These are phyloP conservation scores for Dendronephthya gigantea DNA, from an alignment of 64 coral and sea anemone species.

Conservation along the genomic window DNA sequence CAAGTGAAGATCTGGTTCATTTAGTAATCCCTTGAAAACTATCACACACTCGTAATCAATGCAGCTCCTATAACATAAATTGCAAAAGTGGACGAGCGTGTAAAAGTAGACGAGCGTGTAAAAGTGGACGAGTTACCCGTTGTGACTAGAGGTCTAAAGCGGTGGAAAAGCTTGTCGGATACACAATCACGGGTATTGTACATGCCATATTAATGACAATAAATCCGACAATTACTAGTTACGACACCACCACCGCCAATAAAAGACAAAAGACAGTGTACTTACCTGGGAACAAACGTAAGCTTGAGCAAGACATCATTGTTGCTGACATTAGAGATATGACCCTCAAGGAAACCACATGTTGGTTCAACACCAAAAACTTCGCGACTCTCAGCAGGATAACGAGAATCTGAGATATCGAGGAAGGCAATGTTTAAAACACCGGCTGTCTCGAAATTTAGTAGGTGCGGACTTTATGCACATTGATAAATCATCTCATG, in stretches of 20 bases:
- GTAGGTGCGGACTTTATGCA: no score
- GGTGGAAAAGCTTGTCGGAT: no score
- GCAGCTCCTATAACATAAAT: background rate
- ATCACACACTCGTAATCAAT: background rate
- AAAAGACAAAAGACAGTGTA: background rate
- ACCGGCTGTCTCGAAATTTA: no score
- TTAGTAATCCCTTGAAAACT: background rate
- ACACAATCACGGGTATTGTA: no score
- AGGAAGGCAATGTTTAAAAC: background rate
- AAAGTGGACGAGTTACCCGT: no score
- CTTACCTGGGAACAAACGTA: constrained; percentile 80
- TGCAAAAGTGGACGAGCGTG: background rate
- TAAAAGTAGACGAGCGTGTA: no score
- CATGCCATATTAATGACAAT: no score
- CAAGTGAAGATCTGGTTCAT: background rate
- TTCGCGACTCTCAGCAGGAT: constrained; percentile 52
- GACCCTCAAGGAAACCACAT: constrained; percentile 59
- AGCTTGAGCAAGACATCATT: constrained; percentile 68
- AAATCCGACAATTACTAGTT: no score
- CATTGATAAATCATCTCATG: no score
- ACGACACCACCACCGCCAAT: no score
- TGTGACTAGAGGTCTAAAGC: no score
- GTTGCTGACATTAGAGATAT: constrained; percentile 48
- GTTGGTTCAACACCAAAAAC: constrained; percentile 58
- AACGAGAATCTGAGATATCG: constrained; percentile 50